Evolutionary conservation across 1,140 invertebrate species (phyloP), one percentile per base, ranked within the genome.

Genomic region (Aleiodes sp.): DNA sequence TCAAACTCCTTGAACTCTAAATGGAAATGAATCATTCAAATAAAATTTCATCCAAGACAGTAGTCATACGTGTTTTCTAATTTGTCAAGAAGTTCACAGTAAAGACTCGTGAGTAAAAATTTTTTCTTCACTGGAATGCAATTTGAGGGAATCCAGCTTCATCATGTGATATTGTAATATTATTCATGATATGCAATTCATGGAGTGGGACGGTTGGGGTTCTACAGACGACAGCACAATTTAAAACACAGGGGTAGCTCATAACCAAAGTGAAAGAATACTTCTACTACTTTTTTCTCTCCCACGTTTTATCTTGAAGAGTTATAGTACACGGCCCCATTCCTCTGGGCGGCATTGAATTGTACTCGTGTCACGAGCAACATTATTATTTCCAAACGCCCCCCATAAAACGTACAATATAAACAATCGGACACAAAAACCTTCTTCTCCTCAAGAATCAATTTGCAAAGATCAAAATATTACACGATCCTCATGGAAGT

Each of bases 141-240:
- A 63, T 63, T 63, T 37, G 10, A 33, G 21, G 2, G 35, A 33
- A 39, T 70, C 16, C 21, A 33, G 43, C 52, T 65, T 61, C 35
- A 70, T 70, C 59, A 70, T 43, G 63, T 37, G 57, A 66, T 61
- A 70, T 52, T 65, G 39, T 70, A 70, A 70, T 70, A 70, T 70
- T 70, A 70, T 70, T 70, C 69, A 70, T 70, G 60, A 16, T 63
- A 63, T 63, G 60, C 60, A 39, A 39, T 37, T 63, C 60, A 14
- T 63, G 19, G 35, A 63, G n/a, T n/a, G n/a, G n/a, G 60, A 39
- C 35, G 60, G n/a, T 33, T 39, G 60, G 6, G 16, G 21, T 52
- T 60, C 57, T 14, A 35, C 57, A 19, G 60, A 63, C 35, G 60
- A 52, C 46, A 63, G 31, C 60, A 39, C 60, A 63, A 35, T 63